Evolutionary conservation across 2,888 invertebrate species (phyloP).

Genomic region (Pseudeuparius sepicola): DNA sequence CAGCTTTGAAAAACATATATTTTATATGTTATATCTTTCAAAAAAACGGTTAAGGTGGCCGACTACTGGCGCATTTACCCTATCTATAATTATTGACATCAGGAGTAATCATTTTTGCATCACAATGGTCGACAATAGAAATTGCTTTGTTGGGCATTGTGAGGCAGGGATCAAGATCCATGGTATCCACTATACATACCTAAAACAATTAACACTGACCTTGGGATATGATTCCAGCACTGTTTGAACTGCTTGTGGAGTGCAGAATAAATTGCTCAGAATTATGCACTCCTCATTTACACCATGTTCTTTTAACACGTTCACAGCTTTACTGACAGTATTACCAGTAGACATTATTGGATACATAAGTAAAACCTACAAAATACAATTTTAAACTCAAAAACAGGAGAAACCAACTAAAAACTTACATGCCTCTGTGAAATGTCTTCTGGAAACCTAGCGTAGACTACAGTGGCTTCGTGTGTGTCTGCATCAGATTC

Average conservation of each 20-base stretch:
- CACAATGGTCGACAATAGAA: no score
- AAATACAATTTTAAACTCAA: constrained; percentile 13
- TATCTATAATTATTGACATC: no score
- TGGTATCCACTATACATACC: background rate
- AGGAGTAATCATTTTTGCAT: no score
- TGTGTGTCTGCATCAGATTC: constrained; percentile 95
- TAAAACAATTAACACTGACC: constrained; percentile 33
- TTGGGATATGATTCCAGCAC: constrained; percentile 74
- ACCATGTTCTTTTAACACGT: constrained; percentile 86
- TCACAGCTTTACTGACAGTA: constrained; percentile 88
- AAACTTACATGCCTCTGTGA: constrained; percentile 53
- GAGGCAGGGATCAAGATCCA: no score
- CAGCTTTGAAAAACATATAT: no score
- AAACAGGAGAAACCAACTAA: background rate
- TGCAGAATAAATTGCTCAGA: constrained; percentile 94
- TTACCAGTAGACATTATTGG: constrained; percentile 99
- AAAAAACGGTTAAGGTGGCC: no score
- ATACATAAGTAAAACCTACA: constrained; percentile 84
- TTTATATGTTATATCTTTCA: no score
- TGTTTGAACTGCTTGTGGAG: constrained; percentile 80
- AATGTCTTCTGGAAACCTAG: constrained; percentile 95
- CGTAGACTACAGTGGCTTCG: constrained; percentile 93
- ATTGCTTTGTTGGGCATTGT: no score
- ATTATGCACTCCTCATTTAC: constrained; percentile 92
- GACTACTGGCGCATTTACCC: no score